Conservation (phyloP, 2,797 vertebrate species). For the Eleutherodactylus coqui region DNA sequence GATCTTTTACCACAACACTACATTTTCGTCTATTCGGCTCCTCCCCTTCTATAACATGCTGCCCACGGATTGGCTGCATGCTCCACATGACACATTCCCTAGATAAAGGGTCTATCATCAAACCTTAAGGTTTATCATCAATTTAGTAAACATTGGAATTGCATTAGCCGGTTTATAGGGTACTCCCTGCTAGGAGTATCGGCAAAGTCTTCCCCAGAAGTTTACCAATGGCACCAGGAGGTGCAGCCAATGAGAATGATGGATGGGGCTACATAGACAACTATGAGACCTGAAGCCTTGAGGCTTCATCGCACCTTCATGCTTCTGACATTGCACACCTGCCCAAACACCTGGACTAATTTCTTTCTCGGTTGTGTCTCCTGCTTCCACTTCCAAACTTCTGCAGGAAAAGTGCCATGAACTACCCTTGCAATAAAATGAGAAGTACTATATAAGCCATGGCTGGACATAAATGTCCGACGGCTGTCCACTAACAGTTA, state of each 20-base stretch:
- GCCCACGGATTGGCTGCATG: no score
- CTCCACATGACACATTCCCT: no score
- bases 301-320: background rate
- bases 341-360: background rate
- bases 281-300: background rate
- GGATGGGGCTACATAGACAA: background rate
- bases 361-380: background rate
- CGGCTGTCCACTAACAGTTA: no score
- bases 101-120: no score
- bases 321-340: background rate
- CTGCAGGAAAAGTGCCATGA: no score
- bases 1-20: no score
- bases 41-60: no score
- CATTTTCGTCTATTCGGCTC: no score
- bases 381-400: background rate
- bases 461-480: no score
- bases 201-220: background rate
- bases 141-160: no score
- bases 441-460: background rate
- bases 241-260: background rate
- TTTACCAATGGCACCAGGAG: background rate
- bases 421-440: background rate
- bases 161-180: no score
- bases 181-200: background rate
- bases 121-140: no score